Base-by-base conservation (phyloP, 2,797 vertebrate species). In the Bucorvus abyssinicus region DNA sequence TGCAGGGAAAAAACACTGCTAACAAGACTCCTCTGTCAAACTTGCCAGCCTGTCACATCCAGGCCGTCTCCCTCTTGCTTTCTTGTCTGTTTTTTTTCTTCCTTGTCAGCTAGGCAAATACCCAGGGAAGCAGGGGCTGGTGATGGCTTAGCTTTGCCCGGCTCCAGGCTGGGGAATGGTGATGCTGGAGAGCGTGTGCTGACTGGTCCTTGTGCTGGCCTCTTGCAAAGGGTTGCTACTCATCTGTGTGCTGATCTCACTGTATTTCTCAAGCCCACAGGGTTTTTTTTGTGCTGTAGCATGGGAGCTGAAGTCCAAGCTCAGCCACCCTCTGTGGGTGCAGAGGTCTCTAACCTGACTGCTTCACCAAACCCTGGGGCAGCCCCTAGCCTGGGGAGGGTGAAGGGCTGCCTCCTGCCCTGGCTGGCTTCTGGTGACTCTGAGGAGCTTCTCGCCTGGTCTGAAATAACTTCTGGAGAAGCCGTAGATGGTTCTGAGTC, bases 1-100 rank as follows among this genome's bases (percentile, higher is more conserved):
- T 32, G 18, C 79, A 50, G 50, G 50, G 59, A 16, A 21, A 77
- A 82, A 85, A 3, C 1, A 1, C 74, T 87, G 38, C 74, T 84
- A 74, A 88, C 61, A 59, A 88, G 95, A 84, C 69, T 94, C 24
- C 59, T 69, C 45, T 93, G 94, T 94, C 85, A 55, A 13, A 60
- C 55, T 89, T 26, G 18, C 91, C 82, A 78, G 91, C 65, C 73
- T 94, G 82, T 97, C 87, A 65, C 40, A 73, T 95, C 73, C 87
- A 90, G 65, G 10, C 84, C 5, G 2, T 86, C 83, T 95, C 49
- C 61, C 73, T 67, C 49, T 55, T 68, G 49, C 64, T 85, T 70
- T 24, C 44, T 61, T 30, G 14, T 67, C 18, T 69, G 10, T 49
- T 45, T 15, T 30, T 42, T n/a, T 42, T 16, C 30, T 52, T 74